These are phyloP conservation scores for Sinotaia quadrata DNA, from an alignment of 2,888 invertebrate species.

Conservation along the genomic window DNA sequence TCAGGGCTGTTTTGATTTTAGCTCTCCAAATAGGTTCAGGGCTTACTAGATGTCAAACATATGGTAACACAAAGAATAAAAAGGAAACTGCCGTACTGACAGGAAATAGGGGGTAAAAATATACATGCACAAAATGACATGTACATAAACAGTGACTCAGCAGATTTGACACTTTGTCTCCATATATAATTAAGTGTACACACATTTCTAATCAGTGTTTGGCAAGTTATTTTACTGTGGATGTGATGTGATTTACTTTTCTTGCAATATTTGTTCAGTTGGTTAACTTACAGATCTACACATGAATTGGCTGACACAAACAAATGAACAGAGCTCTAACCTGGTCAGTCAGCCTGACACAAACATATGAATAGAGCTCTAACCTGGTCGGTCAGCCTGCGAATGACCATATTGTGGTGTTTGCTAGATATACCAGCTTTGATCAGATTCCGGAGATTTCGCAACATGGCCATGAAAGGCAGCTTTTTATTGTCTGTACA, in stretches of 20 bases:
- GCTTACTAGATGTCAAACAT: too few species aligned
- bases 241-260: neutral
- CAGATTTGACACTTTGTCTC: too few species aligned
- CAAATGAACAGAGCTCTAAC: conserved; percentile 44
- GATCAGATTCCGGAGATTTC: conserved; percentile 74
- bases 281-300: neutral
- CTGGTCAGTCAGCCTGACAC: conserved; percentile 65
- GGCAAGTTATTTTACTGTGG: neutral
- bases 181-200: too few species aligned
- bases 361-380: conserved; percentile 8
- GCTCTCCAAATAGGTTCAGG: too few species aligned
- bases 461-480: conserved; percentile 75
- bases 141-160: too few species aligned
- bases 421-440: conserved; percentile 71
- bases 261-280: too few species aligned
- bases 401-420: conserved; percentile 71
- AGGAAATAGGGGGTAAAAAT: too few species aligned
- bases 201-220: too few species aligned
- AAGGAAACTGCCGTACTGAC: too few species aligned
- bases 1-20: too few species aligned
- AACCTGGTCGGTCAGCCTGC: conserved; percentile 71
- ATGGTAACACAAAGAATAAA: too few species aligned
- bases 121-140: too few species aligned
- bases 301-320: neutral
- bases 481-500: conserved; percentile 73